phyloP scores from a whole-genome alignment of 1,140 invertebrate species.

The Campoletis sonorensis region DNA sequence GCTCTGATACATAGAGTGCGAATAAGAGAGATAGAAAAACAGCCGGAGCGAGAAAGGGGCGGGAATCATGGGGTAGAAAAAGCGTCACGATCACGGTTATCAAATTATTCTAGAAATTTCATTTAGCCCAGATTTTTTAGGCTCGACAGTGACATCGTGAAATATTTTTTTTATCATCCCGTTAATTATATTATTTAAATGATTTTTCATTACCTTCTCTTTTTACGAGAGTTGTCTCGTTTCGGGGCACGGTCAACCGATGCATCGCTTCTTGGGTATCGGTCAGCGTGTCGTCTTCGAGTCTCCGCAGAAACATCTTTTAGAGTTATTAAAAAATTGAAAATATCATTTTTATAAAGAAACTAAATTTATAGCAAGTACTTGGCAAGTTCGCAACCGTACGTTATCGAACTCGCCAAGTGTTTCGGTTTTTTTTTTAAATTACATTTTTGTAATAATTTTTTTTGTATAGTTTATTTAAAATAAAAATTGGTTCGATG shows the following conservation, averaged over 20 bases:
- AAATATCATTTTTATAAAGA: conserved; percentile 10
- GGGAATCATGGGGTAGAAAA: neutral
- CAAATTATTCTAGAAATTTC: too few species aligned
- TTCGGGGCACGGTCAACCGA: conserved; percentile 68
- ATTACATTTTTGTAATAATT: too few species aligned
- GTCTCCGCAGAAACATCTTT: conserved; percentile 78
- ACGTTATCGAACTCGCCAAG: too few species aligned
- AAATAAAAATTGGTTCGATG: too few species aligned
- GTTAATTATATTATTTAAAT: too few species aligned
- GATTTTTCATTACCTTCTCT: conserved; percentile 75
- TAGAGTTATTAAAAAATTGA: conserved; percentile 19
- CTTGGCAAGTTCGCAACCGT: too few species aligned
- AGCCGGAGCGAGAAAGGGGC: neutral
- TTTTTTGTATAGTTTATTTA: too few species aligned
- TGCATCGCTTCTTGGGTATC: conserved; percentile 71
- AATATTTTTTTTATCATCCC: conserved; percentile 23
- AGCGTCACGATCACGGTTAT: too few species aligned
- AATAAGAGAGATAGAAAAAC: conserved; percentile 13
- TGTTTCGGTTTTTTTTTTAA: too few species aligned
- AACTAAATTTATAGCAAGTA: too few species aligned
- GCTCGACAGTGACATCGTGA: neutral
- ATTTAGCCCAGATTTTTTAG: too few species aligned
- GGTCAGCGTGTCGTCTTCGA: conserved; percentile 76
- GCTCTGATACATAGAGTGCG: conserved; percentile 69
- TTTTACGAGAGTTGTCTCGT: conserved; percentile 71